A percentile compares a stretch with the other conserved stretches of the same genome.
phyloP scores from a whole-genome alignment of 2,113 vertebrate species.

The Myanophis thanlyinensis region DNA sequence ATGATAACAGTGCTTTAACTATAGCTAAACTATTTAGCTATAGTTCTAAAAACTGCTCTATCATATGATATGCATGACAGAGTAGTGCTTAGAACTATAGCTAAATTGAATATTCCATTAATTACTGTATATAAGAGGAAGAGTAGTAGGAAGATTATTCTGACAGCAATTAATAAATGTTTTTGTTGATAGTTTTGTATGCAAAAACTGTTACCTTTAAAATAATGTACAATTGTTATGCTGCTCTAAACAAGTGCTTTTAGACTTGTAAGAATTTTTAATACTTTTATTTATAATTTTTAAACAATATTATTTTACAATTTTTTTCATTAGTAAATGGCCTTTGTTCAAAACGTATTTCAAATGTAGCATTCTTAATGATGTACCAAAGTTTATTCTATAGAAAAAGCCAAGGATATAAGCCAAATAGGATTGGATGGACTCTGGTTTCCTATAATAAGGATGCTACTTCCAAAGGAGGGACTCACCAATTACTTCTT shows the following conservation, averaged over 20 bases:
- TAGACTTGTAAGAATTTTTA: background rate
- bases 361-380: background rate
- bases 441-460: background rate
- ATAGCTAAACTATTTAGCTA: background rate
- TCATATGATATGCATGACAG: background rate
- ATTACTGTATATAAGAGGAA: conserved; percentile 8
- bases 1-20: background rate
- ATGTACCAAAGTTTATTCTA: background rate
- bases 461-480: background rate
- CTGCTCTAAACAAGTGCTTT: background rate
- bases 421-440: background rate
- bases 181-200: conserved; percentile 7
- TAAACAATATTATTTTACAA: background rate
- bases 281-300: conserved; percentile 4
- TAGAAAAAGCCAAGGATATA: background rate
- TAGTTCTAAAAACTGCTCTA: background rate
- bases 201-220: conserved; percentile 13
- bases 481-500: background rate
- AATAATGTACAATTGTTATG: background rate
- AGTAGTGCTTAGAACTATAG: background rate
- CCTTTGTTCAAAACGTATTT: background rate
- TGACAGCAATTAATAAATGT: conserved; percentile 11
- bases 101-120: conserved; percentile 19
- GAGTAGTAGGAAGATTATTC: conserved; percentile 17
- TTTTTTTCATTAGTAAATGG: background rate